These are phyloP conservation scores for Callimorpha dominula DNA, from an alignment of 2,888 invertebrate genomes.

Conservation along the genomic window DNA sequence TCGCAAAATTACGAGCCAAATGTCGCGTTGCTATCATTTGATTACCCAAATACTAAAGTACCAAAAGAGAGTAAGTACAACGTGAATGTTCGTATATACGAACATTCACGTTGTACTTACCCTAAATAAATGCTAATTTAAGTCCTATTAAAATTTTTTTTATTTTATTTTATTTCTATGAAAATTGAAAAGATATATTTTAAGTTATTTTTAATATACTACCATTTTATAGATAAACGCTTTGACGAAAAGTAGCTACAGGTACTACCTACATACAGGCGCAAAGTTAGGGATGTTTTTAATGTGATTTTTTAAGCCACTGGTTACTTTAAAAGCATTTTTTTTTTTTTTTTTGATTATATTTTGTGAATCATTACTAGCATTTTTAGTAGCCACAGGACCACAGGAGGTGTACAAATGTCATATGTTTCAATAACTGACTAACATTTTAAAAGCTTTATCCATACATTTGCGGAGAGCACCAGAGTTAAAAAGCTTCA, in stretches of 20 bases:
- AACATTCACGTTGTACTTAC: too few relatives aligned
- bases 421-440: conserved; percentile 34
- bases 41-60: neutral
- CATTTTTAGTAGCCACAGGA: conserved; percentile 14
- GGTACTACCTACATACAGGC: too few relatives aligned
- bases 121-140: too few relatives aligned
- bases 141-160: too few relatives aligned
- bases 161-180: too few relatives aligned
- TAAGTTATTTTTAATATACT: too few relatives aligned
- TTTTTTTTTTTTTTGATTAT: neutral
- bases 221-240: too few relatives aligned
- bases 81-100: too few relatives aligned
- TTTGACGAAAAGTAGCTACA: too few relatives aligned
- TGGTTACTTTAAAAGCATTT: neutral
- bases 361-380: neutral
- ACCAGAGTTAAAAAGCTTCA: conserved; percentile 27
- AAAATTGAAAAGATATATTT: too few relatives aligned
- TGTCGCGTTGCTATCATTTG: neutral
- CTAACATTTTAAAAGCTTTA: conserved; percentile 53
- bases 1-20: neutral
- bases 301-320: neutral
- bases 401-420: conserved; percentile 24
- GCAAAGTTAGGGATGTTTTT: too few relatives aligned
- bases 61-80: neutral
- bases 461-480: conserved; percentile 38